Evolutionary conservation across 2,888 invertebrate genomes (phyloP).

Genomic region (Barypeithes pellucidus): DNA sequence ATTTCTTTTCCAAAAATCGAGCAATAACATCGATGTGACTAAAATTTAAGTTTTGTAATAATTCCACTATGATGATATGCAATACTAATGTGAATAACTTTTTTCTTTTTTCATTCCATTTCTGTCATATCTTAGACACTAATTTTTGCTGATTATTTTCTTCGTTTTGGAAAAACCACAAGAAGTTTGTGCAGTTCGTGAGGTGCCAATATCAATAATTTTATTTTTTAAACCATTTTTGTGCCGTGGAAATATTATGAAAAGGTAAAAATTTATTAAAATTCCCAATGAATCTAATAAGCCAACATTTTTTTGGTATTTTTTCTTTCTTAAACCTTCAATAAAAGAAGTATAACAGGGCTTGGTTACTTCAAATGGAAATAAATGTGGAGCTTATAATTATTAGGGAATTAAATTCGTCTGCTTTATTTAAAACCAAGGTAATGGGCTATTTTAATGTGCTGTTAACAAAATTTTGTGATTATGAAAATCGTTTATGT

Average conservation of each 20-base stretch:
- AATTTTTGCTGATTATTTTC: slow-evolving; percentile 57
- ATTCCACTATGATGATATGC: background rate
- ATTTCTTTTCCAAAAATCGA: background rate
- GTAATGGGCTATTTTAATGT: background rate
- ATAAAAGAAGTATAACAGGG: slow-evolving; percentile 16
- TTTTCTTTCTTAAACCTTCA: slow-evolving; percentile 1
- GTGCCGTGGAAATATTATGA: slow-evolving; percentile 25
- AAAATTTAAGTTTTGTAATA: background rate
- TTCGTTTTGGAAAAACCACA: slow-evolving; percentile 51
- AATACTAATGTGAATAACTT: background rate
- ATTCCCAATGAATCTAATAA: background rate
- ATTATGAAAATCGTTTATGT: background rate
- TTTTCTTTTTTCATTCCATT: background rate
- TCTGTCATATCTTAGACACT: slow-evolving; percentile 51
- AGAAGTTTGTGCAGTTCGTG: slow-evolving; percentile 23
- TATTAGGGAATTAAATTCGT: slow-evolving; percentile 13
- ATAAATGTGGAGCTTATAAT: slow-evolving; percentile 26
- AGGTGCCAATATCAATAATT: slow-evolving; percentile 23
- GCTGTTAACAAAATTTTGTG: background rate
- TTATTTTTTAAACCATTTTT: slow-evolving; percentile 1
- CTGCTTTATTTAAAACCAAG: slow-evolving; percentile 13
- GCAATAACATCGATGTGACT: background rate
- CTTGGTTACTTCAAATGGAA: slow-evolving; percentile 23
- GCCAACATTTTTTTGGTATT: background rate
- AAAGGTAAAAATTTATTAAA: slow-evolving; percentile 9